Evolutionary conservation across 2,888 invertebrate species (phyloP), one percentile per base, ranked within the genome.

Genomic region (Tetramorium bicarinatum): DNA sequence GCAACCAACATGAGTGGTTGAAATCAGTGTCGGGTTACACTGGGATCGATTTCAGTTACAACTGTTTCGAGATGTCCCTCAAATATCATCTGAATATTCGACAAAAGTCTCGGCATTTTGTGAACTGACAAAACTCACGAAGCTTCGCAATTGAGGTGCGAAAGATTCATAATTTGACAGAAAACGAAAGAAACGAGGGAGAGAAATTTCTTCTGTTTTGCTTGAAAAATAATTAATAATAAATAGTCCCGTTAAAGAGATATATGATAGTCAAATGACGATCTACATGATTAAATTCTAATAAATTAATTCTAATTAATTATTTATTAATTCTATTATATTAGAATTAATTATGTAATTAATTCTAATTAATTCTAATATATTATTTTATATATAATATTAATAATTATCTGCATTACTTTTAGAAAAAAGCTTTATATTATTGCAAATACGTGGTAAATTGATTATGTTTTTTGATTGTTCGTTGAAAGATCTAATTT

Each of bases 1-100:
- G 49, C 47, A 38, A 59, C 59, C 49, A 38, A 80, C 25, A 71
- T 18, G 59, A 71, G 69, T 61, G 59, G 69, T 38, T 38, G 79
- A 66, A 69, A 69, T 69, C 59, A 38, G 25, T 69, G 69, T 80
- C 47, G 44, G 1, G 34, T 69, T 69, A 69, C 38, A 59, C 2
- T 7, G 9, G 11, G 25, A 80, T 69, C 38, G 47, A 38, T 59
- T 80, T 61, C 25, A 38, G 47, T 38, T 47, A 9, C 47, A 25
- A 59, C 69, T 59, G 54, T 69, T 69, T 47, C 59, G 13, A 15
- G n/a, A 69, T 38, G 18, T 59, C 25, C 4, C 2, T 4, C 8
- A 64, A 34, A 54, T 47, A 61, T 71, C 8, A 25, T n/a, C 7
- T 41, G 38, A 44, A 67, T 44, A 25, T 29, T 67, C 29, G 6